Conservation (phyloP, 2,113 vertebrate species). For the Dasypus novemcinctus region DNA sequence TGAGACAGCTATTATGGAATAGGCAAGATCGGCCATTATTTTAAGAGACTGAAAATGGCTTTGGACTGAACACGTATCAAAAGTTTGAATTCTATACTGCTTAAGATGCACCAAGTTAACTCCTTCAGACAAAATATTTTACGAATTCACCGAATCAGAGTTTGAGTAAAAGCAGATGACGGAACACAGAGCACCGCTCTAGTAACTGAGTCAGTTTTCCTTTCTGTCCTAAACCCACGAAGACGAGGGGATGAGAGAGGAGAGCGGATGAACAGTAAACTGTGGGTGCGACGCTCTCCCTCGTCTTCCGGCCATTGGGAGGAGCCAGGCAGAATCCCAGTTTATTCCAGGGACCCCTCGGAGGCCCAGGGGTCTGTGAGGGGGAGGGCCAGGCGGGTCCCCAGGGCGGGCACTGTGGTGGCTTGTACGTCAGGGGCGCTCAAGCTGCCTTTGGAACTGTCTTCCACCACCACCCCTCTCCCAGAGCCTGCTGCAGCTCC, state of each 20-base stretch:
- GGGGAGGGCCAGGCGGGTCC: accelerated
- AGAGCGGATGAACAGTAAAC: no score
- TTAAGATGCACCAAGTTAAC: background rate
- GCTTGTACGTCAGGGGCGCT: no score
- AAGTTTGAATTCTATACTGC: background rate
- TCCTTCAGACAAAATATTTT: background rate
- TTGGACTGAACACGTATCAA: background rate
- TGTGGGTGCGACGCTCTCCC: no score
- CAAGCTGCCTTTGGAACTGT: background rate
- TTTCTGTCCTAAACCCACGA: background rate
- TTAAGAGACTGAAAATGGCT: background rate
- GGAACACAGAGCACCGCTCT: no score
- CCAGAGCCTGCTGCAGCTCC: no score
- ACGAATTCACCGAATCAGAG: background rate
- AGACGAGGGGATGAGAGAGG: background rate
- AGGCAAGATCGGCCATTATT: background rate
- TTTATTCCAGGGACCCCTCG: background rate
- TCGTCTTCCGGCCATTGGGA: background rate
- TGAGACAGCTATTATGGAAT: background rate
- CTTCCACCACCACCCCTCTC: no score
- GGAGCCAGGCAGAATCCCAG: accelerated
- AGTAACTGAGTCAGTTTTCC: background rate
- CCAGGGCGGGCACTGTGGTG: background rate
- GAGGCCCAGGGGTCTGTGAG: no score
- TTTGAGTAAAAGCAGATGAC: background rate